Evolutionary conservation across 2,888 invertebrate genomes (phyloP).

Genomic region (Pyralis farinalis): DNA sequence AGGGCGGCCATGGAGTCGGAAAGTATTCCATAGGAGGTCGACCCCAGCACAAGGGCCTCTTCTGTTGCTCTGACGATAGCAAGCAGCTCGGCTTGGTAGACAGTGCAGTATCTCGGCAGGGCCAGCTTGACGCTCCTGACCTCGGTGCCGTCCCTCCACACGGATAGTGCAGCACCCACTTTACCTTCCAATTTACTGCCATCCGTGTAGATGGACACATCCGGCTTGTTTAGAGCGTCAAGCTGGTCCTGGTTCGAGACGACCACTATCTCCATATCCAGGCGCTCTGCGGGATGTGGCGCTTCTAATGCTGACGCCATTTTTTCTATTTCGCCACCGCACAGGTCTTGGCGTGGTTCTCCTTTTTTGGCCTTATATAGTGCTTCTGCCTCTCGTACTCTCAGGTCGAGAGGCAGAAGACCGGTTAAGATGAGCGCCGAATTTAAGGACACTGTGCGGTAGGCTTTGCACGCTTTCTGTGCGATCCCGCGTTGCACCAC

Average conservation of each 20-base stretch:
- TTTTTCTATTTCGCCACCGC: too few species aligned
- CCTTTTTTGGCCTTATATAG: not conserved
- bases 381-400: not conserved
- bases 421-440: not conserved
- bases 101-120: not conserved
- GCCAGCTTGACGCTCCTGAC: not conserved
- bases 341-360: not conserved
- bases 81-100: too few species aligned
- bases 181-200: not conserved
- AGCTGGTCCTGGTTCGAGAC: not conserved
- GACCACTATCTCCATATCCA: not conserved
- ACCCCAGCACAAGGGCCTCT: too few species aligned
- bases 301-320: too few species aligned
- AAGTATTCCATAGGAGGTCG: too few species aligned
- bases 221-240: not conserved
- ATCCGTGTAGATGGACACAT: not conserved
- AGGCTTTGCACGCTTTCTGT: not conserved
- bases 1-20: too few species aligned
- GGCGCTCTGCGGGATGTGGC: not conserved
- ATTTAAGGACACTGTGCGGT: not conserved
- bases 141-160: not conserved
- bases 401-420: not conserved
- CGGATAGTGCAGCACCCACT: not conserved
- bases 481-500: not conserved
- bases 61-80: too few species aligned